These are phyloP conservation scores for Protodeltote pygarga DNA, from an alignment of 2,888 invertebrate species.

Conservation along the genomic window DNA sequence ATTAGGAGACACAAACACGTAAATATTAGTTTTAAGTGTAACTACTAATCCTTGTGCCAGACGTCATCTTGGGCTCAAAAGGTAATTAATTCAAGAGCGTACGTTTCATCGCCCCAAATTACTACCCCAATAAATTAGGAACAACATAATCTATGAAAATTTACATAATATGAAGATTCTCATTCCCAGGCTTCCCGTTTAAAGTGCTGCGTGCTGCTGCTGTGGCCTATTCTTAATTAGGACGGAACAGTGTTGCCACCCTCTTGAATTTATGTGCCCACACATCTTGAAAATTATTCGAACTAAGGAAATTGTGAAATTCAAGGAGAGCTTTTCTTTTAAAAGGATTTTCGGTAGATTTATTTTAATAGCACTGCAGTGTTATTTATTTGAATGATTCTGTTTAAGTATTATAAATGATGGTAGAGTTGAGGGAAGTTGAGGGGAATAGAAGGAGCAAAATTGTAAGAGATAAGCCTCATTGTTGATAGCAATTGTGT, in stretches of 20 bases:
- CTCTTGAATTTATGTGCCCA: slow-evolving; percentile 36
- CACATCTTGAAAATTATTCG: slow-evolving; percentile 26
- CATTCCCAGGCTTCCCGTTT: slow-evolving; percentile 55
- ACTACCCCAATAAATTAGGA: slow-evolving; percentile 53
- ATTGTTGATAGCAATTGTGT: slow-evolving; percentile 14
- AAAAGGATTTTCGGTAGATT: slow-evolving; percentile 18
- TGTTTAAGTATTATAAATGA: slow-evolving; percentile 41
- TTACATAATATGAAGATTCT: slow-evolving; percentile 62
- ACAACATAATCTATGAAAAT: slow-evolving; percentile 56
- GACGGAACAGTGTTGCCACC: slow-evolving; percentile 28
- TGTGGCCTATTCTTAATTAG: slow-evolving; percentile 63
- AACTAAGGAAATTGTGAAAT: slow-evolving; percentile 23
- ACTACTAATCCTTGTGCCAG: slow-evolving; percentile 4
- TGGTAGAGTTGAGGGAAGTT: neutral
- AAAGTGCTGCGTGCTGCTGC: slow-evolving; percentile 35
- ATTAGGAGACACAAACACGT: too few relatives aligned
- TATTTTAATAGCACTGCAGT: slow-evolving; percentile 19
- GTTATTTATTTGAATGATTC: slow-evolving; percentile 26
- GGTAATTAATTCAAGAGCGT: slow-evolving; percentile 37
- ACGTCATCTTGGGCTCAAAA: slow-evolving; percentile 17
- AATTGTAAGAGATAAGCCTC: slow-evolving; percentile 3
- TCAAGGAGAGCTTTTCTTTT: slow-evolving; percentile 10
- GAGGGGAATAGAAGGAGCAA: slow-evolving; percentile 1
- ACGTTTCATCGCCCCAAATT: slow-evolving; percentile 46
- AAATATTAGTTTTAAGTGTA: neutral